Evolutionary conservation across 2,888 invertebrate species (phyloP).

Genomic region (Heteropelma amictum): DNA sequence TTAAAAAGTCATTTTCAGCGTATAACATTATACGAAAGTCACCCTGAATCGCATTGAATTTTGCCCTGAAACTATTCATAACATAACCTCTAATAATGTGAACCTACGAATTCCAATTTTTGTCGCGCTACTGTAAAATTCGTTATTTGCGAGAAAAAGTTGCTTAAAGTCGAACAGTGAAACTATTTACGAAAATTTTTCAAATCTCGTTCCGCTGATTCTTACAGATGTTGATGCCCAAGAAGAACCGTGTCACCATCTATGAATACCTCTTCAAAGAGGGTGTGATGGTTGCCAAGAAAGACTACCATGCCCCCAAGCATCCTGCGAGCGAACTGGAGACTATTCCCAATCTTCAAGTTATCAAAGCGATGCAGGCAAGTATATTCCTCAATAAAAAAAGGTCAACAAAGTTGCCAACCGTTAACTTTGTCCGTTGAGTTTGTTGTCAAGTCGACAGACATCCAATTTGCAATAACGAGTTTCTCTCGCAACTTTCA

Average conservation of each 20-base stretch:
- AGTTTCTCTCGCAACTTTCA: too few relatives aligned
- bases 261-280: conserved; percentile 99
- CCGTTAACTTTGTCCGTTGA: too few relatives aligned
- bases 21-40: neutral
- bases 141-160: neutral
- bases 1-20: neutral
- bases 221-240: conserved; percentile 98
- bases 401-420: too few relatives aligned
- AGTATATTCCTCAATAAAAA: conserved; percentile 32
- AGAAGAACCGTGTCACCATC: conserved; percentile 96
- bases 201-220: neutral
- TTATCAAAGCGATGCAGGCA: conserved; percentile 97
- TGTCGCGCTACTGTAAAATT: neutral
- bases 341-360: conserved; percentile 97
- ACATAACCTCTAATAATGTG: conserved; percentile 21
- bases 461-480: neutral
- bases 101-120: neutral
- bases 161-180: neutral
- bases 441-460: neutral
- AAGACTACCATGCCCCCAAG: conserved; percentile 98
- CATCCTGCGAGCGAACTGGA: conserved; percentile 95
- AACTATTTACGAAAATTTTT: too few relatives aligned
- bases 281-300: conserved; percentile 99
- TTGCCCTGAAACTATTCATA: neutral
- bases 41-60: neutral